phyloP scores from a whole-genome alignment of 2,797 vertebrate species.

The Hippopotamyrus pictus region DNA sequence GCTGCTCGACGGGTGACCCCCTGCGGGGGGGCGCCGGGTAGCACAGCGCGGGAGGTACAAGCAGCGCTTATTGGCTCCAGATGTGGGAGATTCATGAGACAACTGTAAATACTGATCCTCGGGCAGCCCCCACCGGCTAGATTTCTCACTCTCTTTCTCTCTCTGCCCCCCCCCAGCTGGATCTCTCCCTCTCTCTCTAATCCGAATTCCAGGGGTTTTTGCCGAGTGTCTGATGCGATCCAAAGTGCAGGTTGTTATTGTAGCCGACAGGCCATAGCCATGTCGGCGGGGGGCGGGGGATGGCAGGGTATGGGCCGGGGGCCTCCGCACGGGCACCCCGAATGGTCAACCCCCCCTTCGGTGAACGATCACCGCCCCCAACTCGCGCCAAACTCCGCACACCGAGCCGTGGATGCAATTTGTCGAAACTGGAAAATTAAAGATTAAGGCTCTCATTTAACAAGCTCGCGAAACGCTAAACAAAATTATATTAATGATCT shows the following conservation, averaged over 20 bases:
- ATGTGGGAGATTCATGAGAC: conserved; percentile 33
- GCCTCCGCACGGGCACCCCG: conserved; percentile 30
- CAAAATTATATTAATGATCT: conserved; percentile 35
- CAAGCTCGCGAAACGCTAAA: conserved; percentile 30
- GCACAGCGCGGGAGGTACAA: not conserved
- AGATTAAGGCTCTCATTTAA: conserved; percentile 35
- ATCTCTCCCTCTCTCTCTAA: conserved; percentile 13
- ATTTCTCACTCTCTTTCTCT: conserved; percentile 14
- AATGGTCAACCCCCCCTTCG: conserved; percentile 35
- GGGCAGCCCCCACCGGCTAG: not conserved
- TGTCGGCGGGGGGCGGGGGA: not conserved
- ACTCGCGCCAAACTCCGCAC: conserved; percentile 27
- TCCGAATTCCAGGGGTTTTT: conserved; percentile 14
- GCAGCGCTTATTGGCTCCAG: conserved; percentile 33
- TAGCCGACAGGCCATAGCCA: conserved; percentile 19
- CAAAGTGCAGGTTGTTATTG: conserved; percentile 25
- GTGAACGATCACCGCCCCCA: conserved; percentile 4
- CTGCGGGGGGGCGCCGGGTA: not conserved
- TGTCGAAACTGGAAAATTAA: conserved; percentile 36
- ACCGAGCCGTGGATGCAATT: conserved; percentile 12
- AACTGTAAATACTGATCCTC: conserved; percentile 30
- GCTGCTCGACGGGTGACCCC: not conserved
- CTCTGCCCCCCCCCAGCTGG: not conserved
- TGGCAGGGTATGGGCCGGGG: conserved; percentile 19
- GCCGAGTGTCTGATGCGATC: not conserved